These are phyloP conservation scores for Eupeodes corollae DNA, from an alignment of 1,140 invertebrate genomes.

Conservation along the genomic window DNA sequence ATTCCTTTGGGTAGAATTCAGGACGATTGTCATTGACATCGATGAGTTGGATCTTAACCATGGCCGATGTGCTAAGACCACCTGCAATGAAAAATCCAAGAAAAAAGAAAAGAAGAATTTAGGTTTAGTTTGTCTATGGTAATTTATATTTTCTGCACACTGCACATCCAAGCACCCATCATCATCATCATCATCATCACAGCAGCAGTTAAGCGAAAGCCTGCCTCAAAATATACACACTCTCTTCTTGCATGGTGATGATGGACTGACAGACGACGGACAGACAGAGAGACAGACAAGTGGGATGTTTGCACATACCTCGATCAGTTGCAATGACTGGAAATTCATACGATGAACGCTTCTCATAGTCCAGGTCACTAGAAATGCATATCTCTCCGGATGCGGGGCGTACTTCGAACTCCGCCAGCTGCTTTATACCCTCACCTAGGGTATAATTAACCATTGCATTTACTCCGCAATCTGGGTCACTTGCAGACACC, in stretches of 20 bases:
- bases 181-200: no score
- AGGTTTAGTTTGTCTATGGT: no score
- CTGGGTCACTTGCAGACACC: slow-evolving; percentile 88
- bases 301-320: slow-evolving; percentile 45
- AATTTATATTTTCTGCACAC: no score
- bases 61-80: slow-evolving; percentile 81
- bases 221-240: no score
- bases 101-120: not conserved
- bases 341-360: slow-evolving; percentile 73
- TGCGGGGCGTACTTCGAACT: slow-evolving; percentile 67
- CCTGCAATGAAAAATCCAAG: slow-evolving; percentile 49
- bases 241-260: no score
- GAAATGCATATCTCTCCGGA: slow-evolving; percentile 84
- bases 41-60: slow-evolving; percentile 79
- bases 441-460: slow-evolving; percentile 85
- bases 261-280: no score
- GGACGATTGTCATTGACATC: slow-evolving; percentile 93
- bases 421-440: slow-evolving; percentile 48
- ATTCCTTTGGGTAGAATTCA: slow-evolving; percentile 71
- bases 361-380: slow-evolving; percentile 76
- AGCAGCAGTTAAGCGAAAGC: no score
- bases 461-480: slow-evolving; percentile 88
- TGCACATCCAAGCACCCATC: no score
- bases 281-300: no score
- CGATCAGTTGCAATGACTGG: slow-evolving; percentile 88